Percentiles rank a stretch among this genome's conserved stretches.
These are phyloP conservation scores for Leuciscus waleckii DNA, from an alignment of 2,797 vertebrate genomes.

Conservation along the genomic window DNA sequence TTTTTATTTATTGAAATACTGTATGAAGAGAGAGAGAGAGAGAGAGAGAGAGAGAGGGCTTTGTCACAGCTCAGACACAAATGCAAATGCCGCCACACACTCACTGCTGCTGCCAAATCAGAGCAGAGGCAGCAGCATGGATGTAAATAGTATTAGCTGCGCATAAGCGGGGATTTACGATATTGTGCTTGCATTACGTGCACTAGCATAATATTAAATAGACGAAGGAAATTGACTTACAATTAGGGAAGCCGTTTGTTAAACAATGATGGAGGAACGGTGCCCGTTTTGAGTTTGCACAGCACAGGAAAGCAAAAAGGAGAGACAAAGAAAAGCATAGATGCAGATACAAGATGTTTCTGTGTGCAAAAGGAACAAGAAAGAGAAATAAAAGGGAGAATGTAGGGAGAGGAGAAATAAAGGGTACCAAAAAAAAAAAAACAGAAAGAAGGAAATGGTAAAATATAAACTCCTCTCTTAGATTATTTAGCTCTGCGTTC, in stretches of 20 bases:
- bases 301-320: slow-evolving; percentile 19
- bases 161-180: slow-evolving; percentile 51
- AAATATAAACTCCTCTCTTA: slow-evolving; percentile 49
- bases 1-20: background rate
- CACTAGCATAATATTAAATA: slow-evolving; percentile 57
- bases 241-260: slow-evolving; percentile 63
- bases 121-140: slow-evolving; percentile 37
- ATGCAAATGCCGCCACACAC: slow-evolving; percentile 21
- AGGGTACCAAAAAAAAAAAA: background rate
- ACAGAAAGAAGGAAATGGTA: background rate
- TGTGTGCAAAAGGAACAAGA: background rate
- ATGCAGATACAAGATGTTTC: slow-evolving; percentile 2
- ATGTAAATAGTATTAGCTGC: slow-evolving; percentile 57
- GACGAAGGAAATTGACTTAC: slow-evolving; percentile 62
- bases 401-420: background rate
- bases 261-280: slow-evolving; percentile 48
- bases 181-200: slow-evolving; percentile 53
- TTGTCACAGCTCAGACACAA: slow-evolving; percentile 30
- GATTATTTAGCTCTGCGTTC: slow-evolving; percentile 56
- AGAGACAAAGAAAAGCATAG: slow-evolving; percentile 11
- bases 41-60: background rate
- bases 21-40: background rate
- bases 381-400: slow-evolving; percentile 12
- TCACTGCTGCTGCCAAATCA: slow-evolving; percentile 25
- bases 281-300: slow-evolving; percentile 31